Evolutionary conservation across 2,797 vertebrate species (phyloP).

Genomic region (Kryptolebias ocellatus): DNA sequence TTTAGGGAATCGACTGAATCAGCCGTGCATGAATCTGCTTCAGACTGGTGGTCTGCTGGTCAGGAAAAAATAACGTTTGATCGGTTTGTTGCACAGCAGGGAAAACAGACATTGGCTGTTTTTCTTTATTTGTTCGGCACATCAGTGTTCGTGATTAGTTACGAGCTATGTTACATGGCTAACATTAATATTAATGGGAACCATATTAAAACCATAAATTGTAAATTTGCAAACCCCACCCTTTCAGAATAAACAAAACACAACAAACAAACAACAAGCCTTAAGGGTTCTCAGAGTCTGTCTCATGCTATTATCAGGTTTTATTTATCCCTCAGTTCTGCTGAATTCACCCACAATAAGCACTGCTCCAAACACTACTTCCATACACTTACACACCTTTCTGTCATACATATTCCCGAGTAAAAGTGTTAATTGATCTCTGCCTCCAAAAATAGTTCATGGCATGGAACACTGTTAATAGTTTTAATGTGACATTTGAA

Average conservation of each 20-base stretch:
- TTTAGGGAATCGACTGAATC: conserved; percentile 63
- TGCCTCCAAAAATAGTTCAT: conserved; percentile 5
- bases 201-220: too few species aligned
- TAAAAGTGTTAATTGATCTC: conserved; percentile 10
- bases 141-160: neutral
- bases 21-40: conserved; percentile 70
- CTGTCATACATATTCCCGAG: neutral
- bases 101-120: conserved; percentile 19
- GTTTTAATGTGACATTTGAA: conserved; percentile 4
- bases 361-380: too few species aligned
- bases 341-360: neutral
- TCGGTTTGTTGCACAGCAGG: conserved; percentile 34
- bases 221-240: too few species aligned
- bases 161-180: conserved; percentile 2
- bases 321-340: neutral
- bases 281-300: too few species aligned
- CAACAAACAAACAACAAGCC: too few species aligned
- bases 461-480: neutral
- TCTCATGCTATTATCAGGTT: too few species aligned
- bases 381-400: neutral
- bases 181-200: too few species aligned
- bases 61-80: conserved; percentile 41
- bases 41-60: conserved; percentile 67
- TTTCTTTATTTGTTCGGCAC: neutral
- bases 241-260: too few species aligned